Conservation (phyloP, 2,888 invertebrate species). For the Epistrophella euchroma region DNA sequence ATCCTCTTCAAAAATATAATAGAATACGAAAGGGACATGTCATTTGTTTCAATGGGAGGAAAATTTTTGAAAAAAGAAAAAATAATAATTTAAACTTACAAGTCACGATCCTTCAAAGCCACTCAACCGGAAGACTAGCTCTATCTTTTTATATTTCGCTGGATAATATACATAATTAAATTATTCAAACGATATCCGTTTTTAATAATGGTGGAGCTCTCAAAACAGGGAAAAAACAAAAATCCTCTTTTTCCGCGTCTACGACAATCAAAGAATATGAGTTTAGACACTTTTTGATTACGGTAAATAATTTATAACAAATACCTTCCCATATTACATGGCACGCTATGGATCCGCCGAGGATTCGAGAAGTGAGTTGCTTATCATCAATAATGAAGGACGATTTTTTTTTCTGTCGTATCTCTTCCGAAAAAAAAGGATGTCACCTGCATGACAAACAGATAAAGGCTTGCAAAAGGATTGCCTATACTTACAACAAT, state of each 20-base stretch:
- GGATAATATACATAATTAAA: constrained; percentile 54
- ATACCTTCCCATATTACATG: background rate
- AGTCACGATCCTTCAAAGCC: constrained; percentile 33
- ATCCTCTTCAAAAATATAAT: constrained; percentile 37
- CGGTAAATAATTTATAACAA: constrained; percentile 67
- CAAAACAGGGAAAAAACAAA: background rate
- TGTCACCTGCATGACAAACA: constrained; percentile 65
- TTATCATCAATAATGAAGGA: constrained; percentile 62
- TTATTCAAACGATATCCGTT: constrained; percentile 66
- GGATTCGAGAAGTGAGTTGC: background rate
- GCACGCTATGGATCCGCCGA: background rate
- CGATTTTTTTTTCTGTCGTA: background rate
- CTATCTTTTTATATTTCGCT: background rate
- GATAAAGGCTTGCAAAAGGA: constrained; percentile 55
- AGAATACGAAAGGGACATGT: constrained; percentile 53
- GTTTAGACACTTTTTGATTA: constrained; percentile 71
- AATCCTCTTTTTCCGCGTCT: constrained; percentile 40
- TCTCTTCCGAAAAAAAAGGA: background rate
- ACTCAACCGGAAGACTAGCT: constrained; percentile 36
- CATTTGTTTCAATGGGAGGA: background rate
- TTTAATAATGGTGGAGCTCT: constrained; percentile 43
- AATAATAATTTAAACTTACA: constrained; percentile 1
- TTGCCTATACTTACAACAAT: constrained; percentile 14
- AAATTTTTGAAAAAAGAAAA: constrained; percentile 23
- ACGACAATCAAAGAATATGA: constrained; percentile 55